Evolutionary conservation across 2,888 invertebrate genomes (phyloP).

Genomic region (Parnassius mnemosyne): DNA sequence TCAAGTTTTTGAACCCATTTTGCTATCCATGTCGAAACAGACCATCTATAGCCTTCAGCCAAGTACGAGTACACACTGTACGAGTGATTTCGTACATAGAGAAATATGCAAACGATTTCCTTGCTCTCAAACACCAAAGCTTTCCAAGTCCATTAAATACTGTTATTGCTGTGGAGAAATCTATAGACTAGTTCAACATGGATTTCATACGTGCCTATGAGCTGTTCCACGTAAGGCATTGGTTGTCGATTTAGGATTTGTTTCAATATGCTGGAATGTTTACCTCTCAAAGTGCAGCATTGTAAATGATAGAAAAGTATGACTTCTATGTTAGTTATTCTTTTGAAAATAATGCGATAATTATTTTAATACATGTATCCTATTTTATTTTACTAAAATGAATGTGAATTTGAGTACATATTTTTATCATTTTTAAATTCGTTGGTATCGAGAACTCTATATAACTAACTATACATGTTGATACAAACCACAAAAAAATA

Average conservation of each 20-base stretch:
- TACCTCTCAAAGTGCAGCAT: background rate
- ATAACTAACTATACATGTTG: too few relatives aligned
- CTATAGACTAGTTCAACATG: background rate
- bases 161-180: background rate
- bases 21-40: background rate
- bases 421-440: too few relatives aligned
- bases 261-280: background rate
- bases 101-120: background rate
- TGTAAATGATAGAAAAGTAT: background rate
- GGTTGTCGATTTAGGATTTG: background rate
- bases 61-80: background rate
- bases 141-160: slow-evolving; percentile 3
- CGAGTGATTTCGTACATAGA: background rate
- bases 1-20: background rate
- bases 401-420: too few relatives aligned
- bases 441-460: too few relatives aligned
- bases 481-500: too few relatives aligned
- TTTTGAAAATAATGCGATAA: too few relatives aligned
- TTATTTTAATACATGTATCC: too few relatives aligned
- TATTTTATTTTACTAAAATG: too few relatives aligned
- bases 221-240: background rate
- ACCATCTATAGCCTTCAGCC: background rate
- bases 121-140: slow-evolving; percentile 1
- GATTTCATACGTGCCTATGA: slow-evolving; percentile 8
- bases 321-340: too few relatives aligned